Evolutionary conservation across 2,888 invertebrate species (phyloP), one percentile per base, ranked within the genome.

Genomic region (Monoplex corrugatus): DNA sequence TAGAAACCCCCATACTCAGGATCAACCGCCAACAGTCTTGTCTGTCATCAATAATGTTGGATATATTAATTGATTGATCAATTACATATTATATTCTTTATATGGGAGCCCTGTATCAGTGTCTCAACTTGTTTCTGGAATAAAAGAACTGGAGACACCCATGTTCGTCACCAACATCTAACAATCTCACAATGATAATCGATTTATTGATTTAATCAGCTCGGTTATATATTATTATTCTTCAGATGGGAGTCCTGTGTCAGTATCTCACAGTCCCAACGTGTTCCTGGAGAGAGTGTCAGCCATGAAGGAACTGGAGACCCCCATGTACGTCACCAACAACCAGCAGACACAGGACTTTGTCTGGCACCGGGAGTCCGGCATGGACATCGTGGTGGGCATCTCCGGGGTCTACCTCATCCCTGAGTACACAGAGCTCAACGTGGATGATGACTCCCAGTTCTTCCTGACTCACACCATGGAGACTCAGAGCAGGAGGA

Each of bases 341-440:
- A 94, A 94, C 91, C 92, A 92, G 88, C 95, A 95, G 90, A 91
- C 93, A 2, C 90, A 94, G 89, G 93, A 94, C 90, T 95, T 95
- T 91, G 92, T 92, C 38, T 95, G 94, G 93, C 91, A 93, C 63
- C 92, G 95, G 38, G 93, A 93, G 23, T 95, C 95, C 10, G 95
- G 95, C 8, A 91, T 95, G 38, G 92, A 94, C 91, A 93, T 96
- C 38, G 94, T 94, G 86, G 92, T 95, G 88, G 94, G 94, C 50
- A 93, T 95, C 10, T 92, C 94, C 13, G 93, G 94, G 23, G 93
- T 95, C 10, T 94, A 93, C 91, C 92, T 95, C 78, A 93, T 96
- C 43, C 95, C 95, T 3, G 94, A 95, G 88, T 96, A 95, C 90
- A 93, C 93, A 44, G 96, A 96, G 89, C 90, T 95, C 13, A 93